phyloP scores from a whole-genome alignment of 1,140 invertebrate species.

The Drosophila ambigua region DNA sequence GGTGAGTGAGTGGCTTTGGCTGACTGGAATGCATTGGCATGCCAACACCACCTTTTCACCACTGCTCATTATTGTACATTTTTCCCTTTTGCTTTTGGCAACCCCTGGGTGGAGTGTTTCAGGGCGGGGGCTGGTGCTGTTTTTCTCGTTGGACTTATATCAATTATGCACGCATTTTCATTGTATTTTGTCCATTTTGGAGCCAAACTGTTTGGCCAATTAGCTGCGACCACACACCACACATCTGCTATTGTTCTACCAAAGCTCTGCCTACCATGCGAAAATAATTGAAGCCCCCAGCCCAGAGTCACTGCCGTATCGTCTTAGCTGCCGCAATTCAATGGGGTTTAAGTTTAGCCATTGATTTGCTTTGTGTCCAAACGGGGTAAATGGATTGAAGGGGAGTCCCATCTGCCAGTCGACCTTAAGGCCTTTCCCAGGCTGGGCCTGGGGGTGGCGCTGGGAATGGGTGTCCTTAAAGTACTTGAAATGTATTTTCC shows the following conservation, averaged over 20 bases:
- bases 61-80: too few relatives aligned
- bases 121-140: not conserved
- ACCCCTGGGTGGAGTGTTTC: slow-evolving; percentile 1
- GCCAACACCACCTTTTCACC: too few relatives aligned
- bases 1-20: too few relatives aligned
- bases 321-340: slow-evolving; percentile 16
- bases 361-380: slow-evolving; percentile 32
- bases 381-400: slow-evolving; percentile 1
- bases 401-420: not conserved
- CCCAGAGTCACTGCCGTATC: too few relatives aligned
- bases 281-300: slow-evolving; percentile 18
- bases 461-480: not conserved
- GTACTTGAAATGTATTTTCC: too few relatives aligned
- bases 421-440: slow-evolving; percentile 9
- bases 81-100: too few relatives aligned
- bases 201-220: slow-evolving; percentile 26
- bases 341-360: slow-evolving; percentile 24
- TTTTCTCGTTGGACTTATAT: slow-evolving; percentile 6
- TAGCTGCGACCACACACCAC: slow-evolving; percentile 3
- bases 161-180: slow-evolving; percentile 44
- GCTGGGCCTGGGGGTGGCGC: not conserved
- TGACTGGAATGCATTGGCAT: too few relatives aligned
- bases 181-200: slow-evolving; percentile 35
- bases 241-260: not conserved
- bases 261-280: slow-evolving; percentile 2